Percentiles rank a stretch among this genome's conserved stretches.
phyloP scores from a whole-genome alignment of 2,113 vertebrate genomes.

The Cariama cristata region DNA sequence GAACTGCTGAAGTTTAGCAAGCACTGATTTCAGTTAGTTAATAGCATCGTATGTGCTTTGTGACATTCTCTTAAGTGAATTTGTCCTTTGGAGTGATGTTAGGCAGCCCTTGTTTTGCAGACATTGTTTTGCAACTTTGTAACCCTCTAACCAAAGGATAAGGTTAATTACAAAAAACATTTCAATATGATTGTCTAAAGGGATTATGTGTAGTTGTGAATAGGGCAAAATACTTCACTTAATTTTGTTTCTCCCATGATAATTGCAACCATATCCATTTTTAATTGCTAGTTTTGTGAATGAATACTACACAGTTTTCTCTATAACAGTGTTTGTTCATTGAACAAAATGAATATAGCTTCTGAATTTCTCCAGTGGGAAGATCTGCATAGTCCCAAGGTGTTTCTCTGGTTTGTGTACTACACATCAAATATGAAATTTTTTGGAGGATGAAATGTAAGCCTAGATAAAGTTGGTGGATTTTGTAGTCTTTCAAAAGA shows the following conservation, averaged over 20 bases:
- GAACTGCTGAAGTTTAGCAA: background rate
- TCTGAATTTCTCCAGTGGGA: conserved; percentile 6
- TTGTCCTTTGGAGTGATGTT: background rate
- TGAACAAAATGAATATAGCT: conserved; percentile 21
- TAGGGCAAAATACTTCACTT: conserved; percentile 4
- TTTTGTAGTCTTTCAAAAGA: background rate
- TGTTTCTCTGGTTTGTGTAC: conserved; percentile 5
- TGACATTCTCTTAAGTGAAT: background rate
- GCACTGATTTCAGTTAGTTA: background rate
- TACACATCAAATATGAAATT: background rate
- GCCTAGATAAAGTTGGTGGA: background rate
- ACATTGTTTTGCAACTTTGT: background rate
- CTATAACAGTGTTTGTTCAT: background rate
- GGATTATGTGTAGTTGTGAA: background rate
- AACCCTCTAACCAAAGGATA: background rate
- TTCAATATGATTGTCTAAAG: background rate
- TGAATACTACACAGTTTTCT: background rate
- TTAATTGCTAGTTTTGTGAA: conserved; percentile 38
- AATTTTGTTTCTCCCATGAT: conserved; percentile 2
- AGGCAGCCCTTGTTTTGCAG: background rate
- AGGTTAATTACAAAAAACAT: background rate
- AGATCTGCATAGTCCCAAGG: background rate
- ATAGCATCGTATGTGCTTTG: background rate
- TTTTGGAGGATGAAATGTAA: background rate
- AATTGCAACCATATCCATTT: conserved; percentile 34